These are phyloP conservation scores for Brachyalestes nurse DNA, from an alignment of 2,797 vertebrate genomes.

Conservation along the genomic window DNA sequence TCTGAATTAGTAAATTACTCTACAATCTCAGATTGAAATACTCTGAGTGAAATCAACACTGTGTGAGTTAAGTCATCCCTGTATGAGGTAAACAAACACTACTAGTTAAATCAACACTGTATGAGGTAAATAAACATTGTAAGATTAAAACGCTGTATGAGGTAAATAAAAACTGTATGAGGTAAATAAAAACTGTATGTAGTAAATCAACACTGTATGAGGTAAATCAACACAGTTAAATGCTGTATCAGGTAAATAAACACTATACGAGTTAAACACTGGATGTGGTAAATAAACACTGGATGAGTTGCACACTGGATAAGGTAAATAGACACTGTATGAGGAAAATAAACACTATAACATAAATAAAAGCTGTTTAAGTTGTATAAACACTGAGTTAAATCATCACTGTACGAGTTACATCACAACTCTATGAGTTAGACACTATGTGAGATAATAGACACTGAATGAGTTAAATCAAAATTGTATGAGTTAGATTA, in stretches of 20 bases:
- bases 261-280: not conserved
- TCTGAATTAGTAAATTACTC: too few relatives aligned
- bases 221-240: not conserved
- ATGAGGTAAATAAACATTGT: not conserved
- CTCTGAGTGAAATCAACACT: not conserved
- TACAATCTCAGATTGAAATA: too few relatives aligned
- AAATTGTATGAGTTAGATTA: not conserved
- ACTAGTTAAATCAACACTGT: not conserved
- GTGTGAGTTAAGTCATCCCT: not conserved
- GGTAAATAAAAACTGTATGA: not conserved
- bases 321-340: not conserved
- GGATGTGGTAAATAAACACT: not conserved
- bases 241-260: not conserved
- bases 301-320: not conserved
- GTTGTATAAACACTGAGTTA: not conserved
- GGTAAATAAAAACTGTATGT: not conserved
- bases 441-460: not conserved
- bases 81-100: not conserved
- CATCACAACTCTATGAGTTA: not conserved
- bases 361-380: not conserved
- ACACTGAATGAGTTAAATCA: not conserved
- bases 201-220: not conserved
- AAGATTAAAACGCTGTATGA: not conserved
- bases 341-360: not conserved
- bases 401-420: not conserved